Percentiles rank a stretch among this genome's conserved stretches.
Conservation (phyloP, 35 echinoderm and acorn worm species). For the Diadema setosum region DNA sequence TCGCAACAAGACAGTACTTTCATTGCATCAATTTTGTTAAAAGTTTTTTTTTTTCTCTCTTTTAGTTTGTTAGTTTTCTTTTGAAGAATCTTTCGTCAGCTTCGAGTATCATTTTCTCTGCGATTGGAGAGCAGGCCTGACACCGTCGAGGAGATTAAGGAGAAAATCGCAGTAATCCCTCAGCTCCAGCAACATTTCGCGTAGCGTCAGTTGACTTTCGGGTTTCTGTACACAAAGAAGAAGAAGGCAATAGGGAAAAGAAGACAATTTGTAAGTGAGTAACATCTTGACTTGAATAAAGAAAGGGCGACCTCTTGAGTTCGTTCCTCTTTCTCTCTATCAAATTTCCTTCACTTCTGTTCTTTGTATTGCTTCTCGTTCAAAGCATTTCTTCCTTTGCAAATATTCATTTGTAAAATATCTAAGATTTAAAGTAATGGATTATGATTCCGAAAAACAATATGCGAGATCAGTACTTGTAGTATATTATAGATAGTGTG, state of each 20-base stretch:
- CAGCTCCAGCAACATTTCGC: conserved; percentile 34
- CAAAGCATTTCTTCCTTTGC: too few relatives aligned
- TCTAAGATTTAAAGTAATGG: too few relatives aligned
- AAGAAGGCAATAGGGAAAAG: background rate
- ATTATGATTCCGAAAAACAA: too few relatives aligned
- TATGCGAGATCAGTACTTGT: too few relatives aligned
- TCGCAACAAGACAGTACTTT: too few relatives aligned
- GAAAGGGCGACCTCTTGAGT: too few relatives aligned
- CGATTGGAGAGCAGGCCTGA: background rate
- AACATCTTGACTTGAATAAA: background rate
- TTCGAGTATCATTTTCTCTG: conserved; percentile 37
- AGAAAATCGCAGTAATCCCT: conserved; percentile 45
- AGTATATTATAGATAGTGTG: too few relatives aligned
- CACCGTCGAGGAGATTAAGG: conserved; percentile 32
- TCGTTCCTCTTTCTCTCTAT: too few relatives aligned
- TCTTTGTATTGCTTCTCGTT: too few relatives aligned
- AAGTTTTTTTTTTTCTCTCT: background rate
- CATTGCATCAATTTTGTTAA: too few relatives aligned
- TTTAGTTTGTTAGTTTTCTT: background rate
- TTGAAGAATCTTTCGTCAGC: background rate
- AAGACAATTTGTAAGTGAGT: background rate
- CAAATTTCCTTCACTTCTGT: too few relatives aligned
- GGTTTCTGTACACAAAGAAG: conserved; percentile 14
- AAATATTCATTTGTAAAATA: too few relatives aligned
- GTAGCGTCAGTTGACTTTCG: conserved; percentile 26